phyloP scores from a whole-genome alignment of 1,140 invertebrate species.

The Hestina assimilis region DNA sequence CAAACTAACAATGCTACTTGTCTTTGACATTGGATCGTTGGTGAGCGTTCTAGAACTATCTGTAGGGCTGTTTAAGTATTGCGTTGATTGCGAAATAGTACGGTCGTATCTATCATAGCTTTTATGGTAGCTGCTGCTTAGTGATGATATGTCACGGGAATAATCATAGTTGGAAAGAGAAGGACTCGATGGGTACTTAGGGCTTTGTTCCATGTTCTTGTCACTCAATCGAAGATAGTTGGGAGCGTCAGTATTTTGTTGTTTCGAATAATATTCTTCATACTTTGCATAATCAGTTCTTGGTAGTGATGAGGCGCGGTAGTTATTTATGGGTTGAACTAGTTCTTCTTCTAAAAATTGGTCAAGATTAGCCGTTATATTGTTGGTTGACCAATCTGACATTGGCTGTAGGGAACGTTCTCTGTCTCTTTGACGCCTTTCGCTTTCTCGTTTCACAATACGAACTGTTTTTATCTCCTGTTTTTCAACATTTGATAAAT shows the following conservation, averaged over 20 bases:
- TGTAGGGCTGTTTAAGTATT: slow-evolving; percentile 67
- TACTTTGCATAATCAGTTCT: slow-evolving; percentile 61
- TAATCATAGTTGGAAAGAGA: slow-evolving; percentile 70
- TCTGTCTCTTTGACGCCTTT: slow-evolving; percentile 87
- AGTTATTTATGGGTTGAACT: slow-evolving; percentile 58
- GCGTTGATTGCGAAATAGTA: slow-evolving; percentile 57
- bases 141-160: slow-evolving; percentile 57
- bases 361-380: slow-evolving; percentile 71
- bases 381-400: slow-evolving; percentile 63
- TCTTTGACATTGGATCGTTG: slow-evolving; percentile 68
- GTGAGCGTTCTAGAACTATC: slow-evolving; percentile 69
- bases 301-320: slow-evolving; percentile 62
- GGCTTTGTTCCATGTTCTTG: slow-evolving; percentile 63
- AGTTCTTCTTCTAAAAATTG: slow-evolving; percentile 79
- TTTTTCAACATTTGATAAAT: slow-evolving; percentile 89
- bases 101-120: slow-evolving; percentile 64
- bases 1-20: slow-evolving; percentile 64
- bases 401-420: slow-evolving; percentile 78
- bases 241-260: slow-evolving; percentile 37
- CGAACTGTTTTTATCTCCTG: slow-evolving; percentile 95
- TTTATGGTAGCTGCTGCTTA: slow-evolving; percentile 66
- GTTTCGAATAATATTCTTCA: slow-evolving; percentile 56
- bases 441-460: slow-evolving; percentile 94
- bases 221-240: slow-evolving; percentile 48
- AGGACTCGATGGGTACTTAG: slow-evolving; percentile 69